Conservation (phyloP, 1,140 invertebrate genomes). For the Zaprionus taronus region DNA sequence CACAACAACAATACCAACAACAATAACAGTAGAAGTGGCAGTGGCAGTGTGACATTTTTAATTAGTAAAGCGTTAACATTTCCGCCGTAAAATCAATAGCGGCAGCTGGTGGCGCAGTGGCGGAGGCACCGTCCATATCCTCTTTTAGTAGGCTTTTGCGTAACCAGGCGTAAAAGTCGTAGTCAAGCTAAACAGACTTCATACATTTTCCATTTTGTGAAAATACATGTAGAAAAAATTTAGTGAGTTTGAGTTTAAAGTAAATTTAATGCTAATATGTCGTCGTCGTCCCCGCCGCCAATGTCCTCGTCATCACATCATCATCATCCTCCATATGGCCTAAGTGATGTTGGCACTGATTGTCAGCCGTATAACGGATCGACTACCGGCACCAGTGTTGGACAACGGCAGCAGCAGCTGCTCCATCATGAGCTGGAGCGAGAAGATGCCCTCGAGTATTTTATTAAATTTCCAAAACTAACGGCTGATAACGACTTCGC, state of each 20-base stretch:
- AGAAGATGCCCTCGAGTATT: constrained; percentile 87
- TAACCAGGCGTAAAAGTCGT: constrained; percentile 40
- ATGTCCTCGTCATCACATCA: constrained; percentile 37
- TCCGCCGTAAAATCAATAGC: constrained; percentile 43
- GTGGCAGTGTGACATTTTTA: constrained; percentile 21
- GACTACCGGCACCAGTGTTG: constrained; percentile 9
- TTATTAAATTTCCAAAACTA: constrained; percentile 87
- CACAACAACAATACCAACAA: not conserved
- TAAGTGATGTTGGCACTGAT: constrained; percentile 48
- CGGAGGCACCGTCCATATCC: constrained; percentile 1
- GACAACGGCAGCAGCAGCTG: constrained; percentile 12
- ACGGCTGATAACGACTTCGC: constrained; percentile 85
- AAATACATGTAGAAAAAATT: constrained; percentile 20
- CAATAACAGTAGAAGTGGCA: not conserved
- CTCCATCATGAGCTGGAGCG: constrained; percentile 23
- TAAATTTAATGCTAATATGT: constrained; percentile 53
- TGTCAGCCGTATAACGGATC: constrained; percentile 36
- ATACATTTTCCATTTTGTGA: constrained; percentile 6
- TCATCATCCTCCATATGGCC: constrained; percentile 33
- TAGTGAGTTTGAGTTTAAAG: constrained; percentile 10
- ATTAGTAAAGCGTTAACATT: constrained; percentile 30
- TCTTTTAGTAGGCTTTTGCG: constrained; percentile 60
- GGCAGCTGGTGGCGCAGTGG: not conserved
- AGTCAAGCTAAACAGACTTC: constrained; percentile 8
- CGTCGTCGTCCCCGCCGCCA: constrained; percentile 40